Conservation (phyloP, 2,888 invertebrate species). For the Drosophila siamana region DNA sequence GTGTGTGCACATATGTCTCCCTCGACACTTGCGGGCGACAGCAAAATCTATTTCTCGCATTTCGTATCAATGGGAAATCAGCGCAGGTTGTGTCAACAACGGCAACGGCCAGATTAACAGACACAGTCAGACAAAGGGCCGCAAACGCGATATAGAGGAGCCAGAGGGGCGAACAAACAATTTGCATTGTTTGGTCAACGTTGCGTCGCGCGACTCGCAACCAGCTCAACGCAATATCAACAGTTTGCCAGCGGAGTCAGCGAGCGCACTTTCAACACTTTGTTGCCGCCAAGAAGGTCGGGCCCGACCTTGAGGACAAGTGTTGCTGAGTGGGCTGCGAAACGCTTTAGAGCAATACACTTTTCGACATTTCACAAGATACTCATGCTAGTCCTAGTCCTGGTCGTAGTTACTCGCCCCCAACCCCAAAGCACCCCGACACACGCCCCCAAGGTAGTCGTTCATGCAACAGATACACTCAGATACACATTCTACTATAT, state of each 20-base stretch:
- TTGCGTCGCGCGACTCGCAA: not conserved
- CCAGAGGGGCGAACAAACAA: not conserved
- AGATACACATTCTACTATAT: not conserved
- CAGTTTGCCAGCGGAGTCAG: no score
- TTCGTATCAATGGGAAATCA: not conserved
- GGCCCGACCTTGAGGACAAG: conserved; percentile 27
- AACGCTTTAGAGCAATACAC: conserved; percentile 48
- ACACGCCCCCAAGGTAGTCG: not conserved
- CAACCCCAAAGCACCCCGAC: no score
- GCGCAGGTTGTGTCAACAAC: not conserved
- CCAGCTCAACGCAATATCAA: not conserved
- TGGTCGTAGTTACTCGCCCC: no score
- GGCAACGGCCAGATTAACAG: not conserved
- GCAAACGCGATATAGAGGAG: not conserved
- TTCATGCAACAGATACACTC: not conserved
- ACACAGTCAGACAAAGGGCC: not conserved
- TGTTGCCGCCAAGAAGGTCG: not conserved
- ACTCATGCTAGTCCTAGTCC: not conserved
- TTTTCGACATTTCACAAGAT: conserved; percentile 61
- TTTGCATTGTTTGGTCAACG: conserved; percentile 2
- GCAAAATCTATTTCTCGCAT: not conserved
- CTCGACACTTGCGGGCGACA: not conserved
- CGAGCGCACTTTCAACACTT: not conserved
- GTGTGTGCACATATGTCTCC: not conserved
- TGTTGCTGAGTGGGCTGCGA: conserved; percentile 37